Base-by-base conservation (phyloP, 2,888 invertebrate genomes). In the Phlogophora meticulosa region DNA sequence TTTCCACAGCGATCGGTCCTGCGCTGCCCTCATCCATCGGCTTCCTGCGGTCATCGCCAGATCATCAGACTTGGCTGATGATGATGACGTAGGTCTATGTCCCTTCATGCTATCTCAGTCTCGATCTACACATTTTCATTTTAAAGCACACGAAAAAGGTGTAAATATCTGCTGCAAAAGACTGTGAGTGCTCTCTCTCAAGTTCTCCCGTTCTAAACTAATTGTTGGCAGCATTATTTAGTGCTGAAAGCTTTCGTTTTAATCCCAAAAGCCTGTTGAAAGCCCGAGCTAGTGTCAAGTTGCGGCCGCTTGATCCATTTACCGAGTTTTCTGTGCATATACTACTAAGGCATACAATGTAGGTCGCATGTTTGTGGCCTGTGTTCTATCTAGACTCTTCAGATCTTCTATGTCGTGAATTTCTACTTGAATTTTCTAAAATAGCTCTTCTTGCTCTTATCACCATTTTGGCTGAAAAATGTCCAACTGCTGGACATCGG, bases 181-280 rank as follows among this genome's bases (percentile, higher is more conserved):
- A 55, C 45, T 13, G n/a, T 49, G 63, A 68, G 52, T 66, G 68
- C 46, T 63, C 48, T 76, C 48, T 76, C 55, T 34, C 17, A 48
- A 64, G 40, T 66, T 55, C 13, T 32, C 17, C 7, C 34, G 45
- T 56, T 63, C n/a, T n/a, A 32, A 74, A 57, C 51, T 65, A 79
- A 71, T 82, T 66, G 68, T 61, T 64, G 68, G 52, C 67, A 62
- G 76, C 66, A 68, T 60, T n/a, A 68, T 70, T 71, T 63, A 83
- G 75, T 32, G 76, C 56, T 77, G 56, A 73, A 60, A 82, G 82
- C 80, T 80, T 82, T 76, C 60, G 62, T 68, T 74, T 72, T 80
- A 80, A 85, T 81, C 81, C 77, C 75, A 78, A 82, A 82, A 85
- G 79, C 80, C 68, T 78, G 75, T 76, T 73, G 36, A 61, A 72